These are phyloP conservation scores for Echiichthys vipera DNA, from an alignment of 2,797 vertebrate genomes.

Conservation along the genomic window DNA sequence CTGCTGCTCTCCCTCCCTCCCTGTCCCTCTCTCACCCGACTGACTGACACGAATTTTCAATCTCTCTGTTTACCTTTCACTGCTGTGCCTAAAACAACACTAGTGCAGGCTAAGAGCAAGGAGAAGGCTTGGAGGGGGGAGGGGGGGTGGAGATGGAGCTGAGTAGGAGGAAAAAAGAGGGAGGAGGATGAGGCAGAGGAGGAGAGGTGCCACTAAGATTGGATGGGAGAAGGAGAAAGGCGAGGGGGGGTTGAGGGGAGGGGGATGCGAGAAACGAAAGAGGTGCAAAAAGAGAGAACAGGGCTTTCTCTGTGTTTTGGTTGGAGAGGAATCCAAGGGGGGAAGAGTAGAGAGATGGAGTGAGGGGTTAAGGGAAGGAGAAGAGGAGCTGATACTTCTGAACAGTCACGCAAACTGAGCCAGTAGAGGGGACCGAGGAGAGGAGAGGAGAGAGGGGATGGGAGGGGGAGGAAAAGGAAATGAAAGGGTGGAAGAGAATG, in stretches of 20 bases:
- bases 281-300: conserved; percentile 76
- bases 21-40: conserved; percentile 81
- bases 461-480: conserved; percentile 25
- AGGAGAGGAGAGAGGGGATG: not conserved
- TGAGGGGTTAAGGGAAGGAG: conserved; percentile 65
- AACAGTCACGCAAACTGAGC: conserved; percentile 69
- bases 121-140: conserved; percentile 26
- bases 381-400: conserved; percentile 64
- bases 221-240: conserved; percentile 49
- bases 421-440: conserved; percentile 14
- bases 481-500: conserved; percentile 56
- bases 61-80: conserved; percentile 89
- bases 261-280: conserved; percentile 54
- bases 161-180: conserved; percentile 29
- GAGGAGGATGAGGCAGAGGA: conserved; percentile 33
- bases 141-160: conserved; percentile 41
- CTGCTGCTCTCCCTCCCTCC: conserved; percentile 59
- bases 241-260: not conserved
- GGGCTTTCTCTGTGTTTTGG: conserved; percentile 74
- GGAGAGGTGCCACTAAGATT: conserved; percentile 66
- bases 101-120: conserved; percentile 69
- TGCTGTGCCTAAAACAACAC: conserved; percentile 89
- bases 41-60: conserved; percentile 89
- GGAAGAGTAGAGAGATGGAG: conserved; percentile 48
- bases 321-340: conserved; percentile 66